phyloP scores from a whole-genome alignment of 2,888 invertebrate species.

The Leucophenga montana region DNA sequence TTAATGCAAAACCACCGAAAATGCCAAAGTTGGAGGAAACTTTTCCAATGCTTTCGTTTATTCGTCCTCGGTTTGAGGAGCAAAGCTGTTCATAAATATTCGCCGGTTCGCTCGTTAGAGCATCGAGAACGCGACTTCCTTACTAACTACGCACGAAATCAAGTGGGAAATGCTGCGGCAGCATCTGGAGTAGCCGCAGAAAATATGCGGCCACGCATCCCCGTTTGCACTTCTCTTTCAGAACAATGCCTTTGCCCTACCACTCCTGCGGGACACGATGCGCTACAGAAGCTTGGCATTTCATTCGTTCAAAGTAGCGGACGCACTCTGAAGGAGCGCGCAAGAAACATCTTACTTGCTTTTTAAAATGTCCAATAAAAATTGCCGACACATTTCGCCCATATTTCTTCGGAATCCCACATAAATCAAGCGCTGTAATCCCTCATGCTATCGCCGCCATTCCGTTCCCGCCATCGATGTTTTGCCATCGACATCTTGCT shows the following conservation, averaged over 20 bases:
- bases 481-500: neutral
- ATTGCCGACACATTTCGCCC: conserved; percentile 75
- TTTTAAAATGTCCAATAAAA: conserved; percentile 75
- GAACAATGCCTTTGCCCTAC: no score
- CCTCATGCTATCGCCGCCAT: conserved; percentile 73
- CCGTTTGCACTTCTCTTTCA: no score
- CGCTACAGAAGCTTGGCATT: no score
- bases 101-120: conserved; percentile 65
- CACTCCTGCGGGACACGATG: no score
- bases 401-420: conserved; percentile 74
- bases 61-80: conserved; percentile 16
- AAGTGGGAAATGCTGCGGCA: conserved; percentile 63
- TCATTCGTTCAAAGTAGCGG: no score
- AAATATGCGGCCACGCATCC: conserved; percentile 52
- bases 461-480: conserved; percentile 38
- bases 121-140: conserved; percentile 61
- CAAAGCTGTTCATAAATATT: conserved; percentile 68
- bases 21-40: conserved; percentile 58
- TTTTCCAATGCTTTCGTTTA: conserved; percentile 37
- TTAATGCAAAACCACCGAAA: conserved; percentile 67
- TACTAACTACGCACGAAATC: conserved; percentile 66
- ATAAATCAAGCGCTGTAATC: conserved; percentile 74
- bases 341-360: conserved; percentile 73
- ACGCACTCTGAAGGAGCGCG: conserved; percentile 44
- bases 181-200: conserved; percentile 53